A percentile compares a stretch with the other conserved stretches of the same genome.
These are phyloP conservation scores for Hyles lineata DNA, from an alignment of 2,888 invertebrate species.

Conservation along the genomic window DNA sequence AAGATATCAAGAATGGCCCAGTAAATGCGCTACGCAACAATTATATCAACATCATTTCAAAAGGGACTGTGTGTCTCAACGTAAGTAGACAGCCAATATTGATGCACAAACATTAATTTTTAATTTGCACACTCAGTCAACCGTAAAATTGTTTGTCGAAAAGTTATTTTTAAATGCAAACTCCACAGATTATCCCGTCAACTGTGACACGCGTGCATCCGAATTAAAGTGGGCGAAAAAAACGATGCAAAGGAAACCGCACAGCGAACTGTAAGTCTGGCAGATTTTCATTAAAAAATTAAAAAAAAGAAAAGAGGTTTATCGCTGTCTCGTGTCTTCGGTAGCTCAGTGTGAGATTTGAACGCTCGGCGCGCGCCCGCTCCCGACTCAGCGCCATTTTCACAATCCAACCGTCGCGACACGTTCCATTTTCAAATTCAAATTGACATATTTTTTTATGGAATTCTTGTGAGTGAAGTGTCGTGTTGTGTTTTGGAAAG, in stretches of 20 bases:
- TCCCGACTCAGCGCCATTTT: slow-evolving; percentile 56
- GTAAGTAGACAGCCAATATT: slow-evolving; percentile 7
- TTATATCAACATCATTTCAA: background rate
- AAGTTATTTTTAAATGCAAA: slow-evolving; percentile 38
- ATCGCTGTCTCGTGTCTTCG: slow-evolving; percentile 66
- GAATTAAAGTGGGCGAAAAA: slow-evolving; percentile 54
- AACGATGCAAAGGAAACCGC: slow-evolving; percentile 61
- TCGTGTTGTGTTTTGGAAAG: slow-evolving; percentile 44
- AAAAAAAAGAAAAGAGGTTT: slow-evolving; percentile 65
- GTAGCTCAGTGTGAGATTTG: slow-evolving; percentile 77
- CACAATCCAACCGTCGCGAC: slow-evolving; percentile 50
- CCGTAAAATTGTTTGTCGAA: slow-evolving; percentile 35
- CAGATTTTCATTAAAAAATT: slow-evolving; percentile 74
- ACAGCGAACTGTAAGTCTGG: slow-evolving; percentile 65
- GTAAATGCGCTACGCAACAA: no score
- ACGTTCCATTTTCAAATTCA: slow-evolving; percentile 51
- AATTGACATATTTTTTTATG: slow-evolving; percentile 40
- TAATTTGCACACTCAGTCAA: slow-evolving; percentile 27
- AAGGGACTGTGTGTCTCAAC: background rate
- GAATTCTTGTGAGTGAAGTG: slow-evolving; percentile 49
- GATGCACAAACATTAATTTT: slow-evolving; percentile 11
- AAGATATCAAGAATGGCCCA: no score
- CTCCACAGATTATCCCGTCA: slow-evolving; percentile 69
- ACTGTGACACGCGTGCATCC: slow-evolving; percentile 62
- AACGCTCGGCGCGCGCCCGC: slow-evolving; percentile 75